Evolutionary conservation across 2,113 vertebrate species (phyloP).

Genomic region (Zosterops borbonicus): DNA sequence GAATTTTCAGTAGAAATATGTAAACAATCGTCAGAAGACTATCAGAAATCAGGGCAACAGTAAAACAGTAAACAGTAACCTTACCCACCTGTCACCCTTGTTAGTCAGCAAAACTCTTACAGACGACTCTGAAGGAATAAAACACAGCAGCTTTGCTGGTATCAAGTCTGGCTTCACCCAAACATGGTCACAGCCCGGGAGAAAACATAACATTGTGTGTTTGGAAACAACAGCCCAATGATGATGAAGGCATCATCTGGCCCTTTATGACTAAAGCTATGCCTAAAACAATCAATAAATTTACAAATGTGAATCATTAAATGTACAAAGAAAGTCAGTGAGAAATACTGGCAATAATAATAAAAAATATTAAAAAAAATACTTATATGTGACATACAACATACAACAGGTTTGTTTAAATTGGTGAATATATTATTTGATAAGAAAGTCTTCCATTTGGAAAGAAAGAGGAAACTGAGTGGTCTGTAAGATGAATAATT

Average conservation of each 20-base stretch:
- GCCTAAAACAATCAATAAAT: background rate
- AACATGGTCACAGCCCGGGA: background rate
- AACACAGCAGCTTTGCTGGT: background rate
- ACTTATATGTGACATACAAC: background rate
- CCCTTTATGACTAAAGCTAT: background rate
- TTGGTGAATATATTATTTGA: background rate
- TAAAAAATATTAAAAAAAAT: background rate
- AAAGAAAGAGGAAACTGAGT: background rate
- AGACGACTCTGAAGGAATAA: background rate
- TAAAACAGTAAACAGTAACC: background rate
- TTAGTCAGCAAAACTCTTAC: background rate
- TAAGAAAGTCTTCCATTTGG: background rate
- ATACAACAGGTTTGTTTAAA: background rate
- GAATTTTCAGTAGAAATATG: no score
- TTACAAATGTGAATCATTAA: background rate
- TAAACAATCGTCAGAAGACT: no score
- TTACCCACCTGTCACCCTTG: background rate
- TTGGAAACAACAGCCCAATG: background rate
- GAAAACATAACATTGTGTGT: background rate
- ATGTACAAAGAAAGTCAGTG: background rate
- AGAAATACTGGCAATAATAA: background rate
- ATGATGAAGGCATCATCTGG: background rate
- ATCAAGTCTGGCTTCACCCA: background rate
- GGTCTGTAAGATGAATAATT: background rate
- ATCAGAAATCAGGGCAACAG: no score